These are phyloP conservation scores for Meleagris gallopavo DNA, from an alignment of 2,113 vertebrate genomes.

Conservation along the genomic window DNA sequence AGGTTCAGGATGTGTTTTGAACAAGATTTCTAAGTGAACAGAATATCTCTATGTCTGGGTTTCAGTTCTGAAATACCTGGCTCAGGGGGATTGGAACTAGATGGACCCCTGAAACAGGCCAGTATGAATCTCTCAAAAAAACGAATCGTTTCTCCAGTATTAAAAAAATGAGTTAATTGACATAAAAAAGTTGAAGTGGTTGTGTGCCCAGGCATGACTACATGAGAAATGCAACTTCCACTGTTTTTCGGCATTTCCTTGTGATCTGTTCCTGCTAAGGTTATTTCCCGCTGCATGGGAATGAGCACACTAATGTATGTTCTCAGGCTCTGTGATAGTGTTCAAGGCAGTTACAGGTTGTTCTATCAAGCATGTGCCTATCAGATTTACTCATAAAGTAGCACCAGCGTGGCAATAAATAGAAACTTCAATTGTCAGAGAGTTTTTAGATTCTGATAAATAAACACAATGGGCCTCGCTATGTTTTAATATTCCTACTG, in stretches of 20 bases:
- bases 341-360: slow-evolving; percentile 25
- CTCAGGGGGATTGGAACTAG: background rate
- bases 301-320: background rate
- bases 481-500: slow-evolving; percentile 47
- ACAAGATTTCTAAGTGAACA: background rate
- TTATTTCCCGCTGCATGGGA: background rate
- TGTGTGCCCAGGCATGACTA: slow-evolving; percentile 65
- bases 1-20: background rate
- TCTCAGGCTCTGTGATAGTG: background rate
- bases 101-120: background rate
- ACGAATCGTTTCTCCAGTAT: slow-evolving; percentile 84
- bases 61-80: background rate
- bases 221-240: background rate
- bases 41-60: background rate
- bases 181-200: slow-evolving; percentile 78
- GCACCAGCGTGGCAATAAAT: slow-evolving; percentile 15
- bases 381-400: slow-evolving; percentile 41
- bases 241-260: background rate
- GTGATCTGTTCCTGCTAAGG: background rate
- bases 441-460: slow-evolving; percentile 37
- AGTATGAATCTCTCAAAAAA: slow-evolving; percentile 71
- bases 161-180: slow-evolving; percentile 88
- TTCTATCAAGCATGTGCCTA: slow-evolving; percentile 27
- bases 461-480: background rate
- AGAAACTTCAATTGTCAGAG: slow-evolving; percentile 25